Evolutionary conservation across 1,140 invertebrate species (phyloP).

Genomic region (Hycleus cichorii): DNA sequence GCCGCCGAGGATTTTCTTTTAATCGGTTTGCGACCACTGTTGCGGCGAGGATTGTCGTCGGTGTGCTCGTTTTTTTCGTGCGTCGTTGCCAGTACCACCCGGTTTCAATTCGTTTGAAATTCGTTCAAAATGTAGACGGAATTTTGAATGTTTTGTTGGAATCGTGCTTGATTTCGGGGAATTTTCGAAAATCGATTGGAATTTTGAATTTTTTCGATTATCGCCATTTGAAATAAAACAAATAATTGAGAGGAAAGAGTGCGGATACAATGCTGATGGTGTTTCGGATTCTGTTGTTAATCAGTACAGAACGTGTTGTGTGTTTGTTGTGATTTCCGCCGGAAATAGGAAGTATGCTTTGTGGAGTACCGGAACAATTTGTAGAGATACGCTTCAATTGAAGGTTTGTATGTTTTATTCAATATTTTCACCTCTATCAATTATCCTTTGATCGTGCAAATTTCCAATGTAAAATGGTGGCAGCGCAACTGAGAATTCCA

Average conservation of each 20-base stretch:
- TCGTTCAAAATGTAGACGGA: conserved; percentile 7
- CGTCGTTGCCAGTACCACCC: neutral
- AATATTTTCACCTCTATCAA: neutral
- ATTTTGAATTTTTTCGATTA: neutral
- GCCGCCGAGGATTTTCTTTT: neutral
- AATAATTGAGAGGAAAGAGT: too few relatives aligned
- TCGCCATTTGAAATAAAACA: neutral
- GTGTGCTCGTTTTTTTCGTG: neutral
- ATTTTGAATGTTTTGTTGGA: neutral
- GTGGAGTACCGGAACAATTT: conserved; percentile 7
- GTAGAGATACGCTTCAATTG: conserved; percentile 8
- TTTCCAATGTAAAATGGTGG: neutral
- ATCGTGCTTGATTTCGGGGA: too few relatives aligned
- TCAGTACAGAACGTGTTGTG: conserved; percentile 2
- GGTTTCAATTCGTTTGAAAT: conserved; percentile 1
- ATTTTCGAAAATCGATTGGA: too few relatives aligned
- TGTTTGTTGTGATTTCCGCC: neutral
- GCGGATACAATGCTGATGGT: neutral
- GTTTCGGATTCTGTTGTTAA: conserved; percentile 6
- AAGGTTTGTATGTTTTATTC: conserved; percentile 10
- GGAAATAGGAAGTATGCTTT: conserved; percentile 15
- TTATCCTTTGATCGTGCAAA: neutral
- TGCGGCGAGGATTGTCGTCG: conserved; percentile 2
- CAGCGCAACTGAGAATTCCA: neutral
- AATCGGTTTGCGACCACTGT: conserved; percentile 7